Percentiles rank a stretch among this genome's conserved stretches.
phyloP scores from a whole-genome alignment of 2,888 invertebrate species.

The Leuctra nigra region DNA sequence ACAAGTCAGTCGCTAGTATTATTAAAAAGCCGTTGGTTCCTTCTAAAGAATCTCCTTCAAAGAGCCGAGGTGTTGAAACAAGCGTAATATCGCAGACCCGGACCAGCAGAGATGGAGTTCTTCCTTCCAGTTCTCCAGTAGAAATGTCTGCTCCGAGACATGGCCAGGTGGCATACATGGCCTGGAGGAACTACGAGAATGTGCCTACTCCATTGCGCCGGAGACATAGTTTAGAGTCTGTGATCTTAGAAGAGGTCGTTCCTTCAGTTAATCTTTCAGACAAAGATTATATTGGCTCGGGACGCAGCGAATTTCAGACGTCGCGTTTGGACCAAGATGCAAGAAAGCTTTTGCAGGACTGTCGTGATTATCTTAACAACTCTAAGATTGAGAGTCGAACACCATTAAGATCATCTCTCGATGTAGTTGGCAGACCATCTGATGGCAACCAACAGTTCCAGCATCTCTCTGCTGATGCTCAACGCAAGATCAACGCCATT shows the following conservation, averaged over 20 bases:
- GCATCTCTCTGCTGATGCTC: conserved; percentile 25
- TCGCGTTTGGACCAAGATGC: conserved; percentile 26
- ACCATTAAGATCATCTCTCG: not conserved
- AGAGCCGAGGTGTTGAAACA: conserved; percentile 8
- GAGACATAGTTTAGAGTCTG: conserved; percentile 26
- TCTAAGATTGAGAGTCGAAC: not conserved
- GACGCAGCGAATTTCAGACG: not conserved
- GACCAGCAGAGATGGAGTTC: not conserved
- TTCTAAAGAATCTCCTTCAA: conserved; percentile 5
- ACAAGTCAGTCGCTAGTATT: conserved; percentile 7
- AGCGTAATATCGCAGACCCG: not conserved
- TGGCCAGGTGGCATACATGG: not conserved
- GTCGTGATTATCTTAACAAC: conserved; percentile 27
- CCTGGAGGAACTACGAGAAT: conserved; percentile 6
- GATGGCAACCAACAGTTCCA: conserved; percentile 16
- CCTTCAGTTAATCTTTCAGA: not conserved
- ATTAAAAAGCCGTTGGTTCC: conserved; percentile 16
- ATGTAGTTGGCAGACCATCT: not conserved
- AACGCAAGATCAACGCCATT: conserved; percentile 31
- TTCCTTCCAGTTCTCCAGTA: not conserved
- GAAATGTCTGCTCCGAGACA: not conserved
- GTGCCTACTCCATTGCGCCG: conserved; percentile 8
- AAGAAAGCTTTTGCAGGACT: conserved; percentile 27
- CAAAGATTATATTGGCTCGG: not conserved
- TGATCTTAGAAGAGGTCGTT: conserved; percentile 20